Evolutionary conservation across 2,888 invertebrate species (phyloP).

Genomic region (Drosophila conformis): DNA sequence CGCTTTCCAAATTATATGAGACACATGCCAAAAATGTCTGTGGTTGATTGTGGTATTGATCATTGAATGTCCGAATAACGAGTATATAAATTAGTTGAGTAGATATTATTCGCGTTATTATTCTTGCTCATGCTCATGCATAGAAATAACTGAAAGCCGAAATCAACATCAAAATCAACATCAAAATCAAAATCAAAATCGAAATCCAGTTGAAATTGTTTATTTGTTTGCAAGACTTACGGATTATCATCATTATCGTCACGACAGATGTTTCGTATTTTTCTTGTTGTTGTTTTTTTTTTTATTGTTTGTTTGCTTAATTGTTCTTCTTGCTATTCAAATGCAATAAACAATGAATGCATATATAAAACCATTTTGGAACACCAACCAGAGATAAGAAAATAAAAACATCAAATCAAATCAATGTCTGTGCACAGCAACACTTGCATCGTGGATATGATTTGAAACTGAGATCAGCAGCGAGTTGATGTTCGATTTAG

Average conservation of each 20-base stretch:
- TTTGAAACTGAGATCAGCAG: slow-evolving; percentile 15
- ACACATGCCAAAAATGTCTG: slow-evolving; percentile 48
- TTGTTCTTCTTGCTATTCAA: slow-evolving; percentile 1
- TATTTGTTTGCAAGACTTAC: slow-evolving; percentile 49
- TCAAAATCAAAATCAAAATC: background rate
- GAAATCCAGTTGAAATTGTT: slow-evolving; percentile 18
- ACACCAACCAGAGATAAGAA: slow-evolving; percentile 19
- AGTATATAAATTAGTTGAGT: slow-evolving; percentile 47
- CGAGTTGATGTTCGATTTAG: background rate
- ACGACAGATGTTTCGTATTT: slow-evolving; percentile 24
- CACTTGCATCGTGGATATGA: slow-evolving; percentile 4
- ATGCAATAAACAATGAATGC: slow-evolving; percentile 34
- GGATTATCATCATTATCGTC: slow-evolving; percentile 41
- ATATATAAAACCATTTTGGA: slow-evolving; percentile 8
- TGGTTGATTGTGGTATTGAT: slow-evolving; percentile 25
- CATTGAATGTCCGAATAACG: slow-evolving; percentile 12
- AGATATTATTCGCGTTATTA: background rate
- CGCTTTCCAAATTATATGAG: background rate
- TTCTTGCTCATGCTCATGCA: slow-evolving; percentile 1
- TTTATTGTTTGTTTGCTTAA: background rate
- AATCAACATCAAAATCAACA: background rate
- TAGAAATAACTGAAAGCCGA: slow-evolving; percentile 18
- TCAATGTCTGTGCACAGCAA: background rate
- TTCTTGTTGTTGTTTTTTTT: background rate
- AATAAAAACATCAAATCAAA: slow-evolving; percentile 5